A percentile compares a stretch with the other conserved stretches of the same genome.
Evolutionary conservation across 2,113 vertebrate genomes (phyloP).

Genomic region (Hyla sarda): DNA sequence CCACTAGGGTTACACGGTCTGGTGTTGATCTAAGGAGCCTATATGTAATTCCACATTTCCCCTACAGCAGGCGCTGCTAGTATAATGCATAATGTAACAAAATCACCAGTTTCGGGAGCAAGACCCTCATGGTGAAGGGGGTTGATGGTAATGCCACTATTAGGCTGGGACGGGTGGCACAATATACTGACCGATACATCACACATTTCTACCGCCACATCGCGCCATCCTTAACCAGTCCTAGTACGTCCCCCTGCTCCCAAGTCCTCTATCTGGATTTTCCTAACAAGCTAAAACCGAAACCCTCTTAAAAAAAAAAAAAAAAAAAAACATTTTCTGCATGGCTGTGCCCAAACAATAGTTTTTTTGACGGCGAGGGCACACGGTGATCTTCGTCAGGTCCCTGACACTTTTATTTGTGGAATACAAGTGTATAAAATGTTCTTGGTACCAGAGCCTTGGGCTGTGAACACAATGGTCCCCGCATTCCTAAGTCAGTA

Average conservation of each 20-base stretch:
- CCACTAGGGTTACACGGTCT: no score
- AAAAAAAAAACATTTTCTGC: slow-evolving; percentile 83
- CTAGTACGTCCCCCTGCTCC: slow-evolving; percentile 55
- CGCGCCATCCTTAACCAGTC: not conserved
- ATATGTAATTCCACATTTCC: no score
- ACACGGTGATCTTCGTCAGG: slow-evolving; percentile 75
- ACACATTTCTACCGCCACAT: not conserved
- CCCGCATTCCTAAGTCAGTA: slow-evolving; percentile 81
- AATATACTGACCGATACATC: not conserved
- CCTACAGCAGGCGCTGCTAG: no score
- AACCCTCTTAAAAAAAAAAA: slow-evolving; percentile 71
- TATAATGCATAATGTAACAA: not conserved
- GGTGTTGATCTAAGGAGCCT: no score
- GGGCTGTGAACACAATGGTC: slow-evolving; percentile 79
- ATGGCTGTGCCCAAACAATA: slow-evolving; percentile 81
- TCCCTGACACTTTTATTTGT: slow-evolving; percentile 85
- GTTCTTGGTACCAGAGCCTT: slow-evolving; percentile 83
- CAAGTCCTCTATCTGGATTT: slow-evolving; percentile 61
- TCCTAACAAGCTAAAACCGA: slow-evolving; percentile 8
- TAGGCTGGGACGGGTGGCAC: not conserved
- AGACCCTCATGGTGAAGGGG: not conserved
- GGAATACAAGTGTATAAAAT: slow-evolving; percentile 81
- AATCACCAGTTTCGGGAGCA: not conserved
- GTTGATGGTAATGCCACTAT: not conserved
- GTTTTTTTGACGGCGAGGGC: slow-evolving; percentile 77